Evolutionary conservation across 2,797 vertebrate genomes (phyloP).

Genomic region (Macropodus opercularis): DNA sequence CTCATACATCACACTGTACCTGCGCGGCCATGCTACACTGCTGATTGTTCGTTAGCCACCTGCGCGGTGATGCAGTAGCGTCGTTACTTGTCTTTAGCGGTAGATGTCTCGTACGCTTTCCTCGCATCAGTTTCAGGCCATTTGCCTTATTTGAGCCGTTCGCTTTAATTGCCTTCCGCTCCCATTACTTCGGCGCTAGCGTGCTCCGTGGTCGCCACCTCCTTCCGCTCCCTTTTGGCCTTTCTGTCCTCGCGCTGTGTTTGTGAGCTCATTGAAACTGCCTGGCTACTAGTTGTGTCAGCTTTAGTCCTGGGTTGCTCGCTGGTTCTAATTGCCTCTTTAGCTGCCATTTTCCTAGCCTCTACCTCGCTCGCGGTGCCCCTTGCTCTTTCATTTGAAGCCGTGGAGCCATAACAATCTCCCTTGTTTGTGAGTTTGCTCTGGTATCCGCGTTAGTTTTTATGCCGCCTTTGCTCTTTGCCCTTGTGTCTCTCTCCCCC

Average conservation of each 20-base stretch:
- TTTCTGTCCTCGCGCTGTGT: slow-evolving; percentile 23
- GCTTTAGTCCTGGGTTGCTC: slow-evolving; percentile 39
- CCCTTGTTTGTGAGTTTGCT: slow-evolving; percentile 50
- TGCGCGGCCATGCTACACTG: slow-evolving; percentile 5
- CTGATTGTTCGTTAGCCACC: neutral
- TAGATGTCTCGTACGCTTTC: slow-evolving; percentile 38
- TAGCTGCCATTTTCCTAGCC: slow-evolving; percentile 45
- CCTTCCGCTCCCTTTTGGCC: slow-evolving; percentile 28
- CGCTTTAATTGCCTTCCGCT: slow-evolving; percentile 59
- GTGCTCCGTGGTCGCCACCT: slow-evolving; percentile 27
- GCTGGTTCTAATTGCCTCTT: slow-evolving; percentile 69
- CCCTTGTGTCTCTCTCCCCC: slow-evolving; percentile 21
- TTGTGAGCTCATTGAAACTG: slow-evolving; percentile 30
- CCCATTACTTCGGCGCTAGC: slow-evolving; percentile 46
- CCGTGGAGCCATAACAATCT: slow-evolving; percentile 44
- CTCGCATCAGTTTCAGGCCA: slow-evolving; percentile 48
- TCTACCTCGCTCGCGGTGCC: slow-evolving; percentile 40
- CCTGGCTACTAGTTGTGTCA: slow-evolving; percentile 35
- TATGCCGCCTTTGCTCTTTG: slow-evolving; percentile 29
- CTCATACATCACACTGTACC: neutral
- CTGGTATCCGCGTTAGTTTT: slow-evolving; percentile 35
- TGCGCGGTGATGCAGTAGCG: slow-evolving; percentile 8
- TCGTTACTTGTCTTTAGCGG: slow-evolving; percentile 9
- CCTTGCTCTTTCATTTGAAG: slow-evolving; percentile 47
- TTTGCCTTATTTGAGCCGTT: slow-evolving; percentile 54